Evolutionary conservation across 2,888 invertebrate species (phyloP), one percentile per base, ranked within the genome.

Genomic region (Zootermopsis nevadensis): DNA sequence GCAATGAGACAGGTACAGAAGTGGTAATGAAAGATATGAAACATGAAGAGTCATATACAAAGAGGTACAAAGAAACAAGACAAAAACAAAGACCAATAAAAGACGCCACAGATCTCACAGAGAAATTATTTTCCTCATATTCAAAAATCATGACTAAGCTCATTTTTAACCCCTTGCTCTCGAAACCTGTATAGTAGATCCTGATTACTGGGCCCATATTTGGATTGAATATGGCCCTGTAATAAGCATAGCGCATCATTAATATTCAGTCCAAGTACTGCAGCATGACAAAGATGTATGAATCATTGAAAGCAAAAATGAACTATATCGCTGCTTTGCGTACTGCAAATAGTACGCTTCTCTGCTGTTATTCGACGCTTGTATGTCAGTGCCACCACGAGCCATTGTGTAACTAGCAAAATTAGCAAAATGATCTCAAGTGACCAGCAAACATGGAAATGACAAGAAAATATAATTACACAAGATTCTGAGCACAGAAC

Each of bases 91-190:
- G 31, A 6, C 1, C 38, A 74, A 74, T 74, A 38, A 74, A 74
- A 24, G 74, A 74, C 74, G 74, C 35, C 38, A 74, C 24, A 30
- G 74, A 38, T 74, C 74, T 24, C 38, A 19, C 74, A 74, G 12
- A 38, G 35, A 74, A 84, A 80, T 80, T 81, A 82, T 84, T 84
- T 84, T 84, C 84, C 84, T 84, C 76, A 80, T 84, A 84, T 84
- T 84, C 84, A 84, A 84, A 84, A 84, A 82, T 84, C 82, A 84
- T 84, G 84, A 84, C 84, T 80, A 82, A 82, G 84, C 84, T 82
- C 55, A 82, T 84, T 84, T 82, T 60, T 81, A 77, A 79, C 60
- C 74, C 74, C 74, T 74, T 74, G 22, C 74, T 74, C 33, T 38
- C 74, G 33, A 38, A 74, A 74, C 35, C 74, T 74, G 74, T 38